Conservation (phyloP, 2,113 vertebrate species). For the Eptesicus fuscus region DNA sequence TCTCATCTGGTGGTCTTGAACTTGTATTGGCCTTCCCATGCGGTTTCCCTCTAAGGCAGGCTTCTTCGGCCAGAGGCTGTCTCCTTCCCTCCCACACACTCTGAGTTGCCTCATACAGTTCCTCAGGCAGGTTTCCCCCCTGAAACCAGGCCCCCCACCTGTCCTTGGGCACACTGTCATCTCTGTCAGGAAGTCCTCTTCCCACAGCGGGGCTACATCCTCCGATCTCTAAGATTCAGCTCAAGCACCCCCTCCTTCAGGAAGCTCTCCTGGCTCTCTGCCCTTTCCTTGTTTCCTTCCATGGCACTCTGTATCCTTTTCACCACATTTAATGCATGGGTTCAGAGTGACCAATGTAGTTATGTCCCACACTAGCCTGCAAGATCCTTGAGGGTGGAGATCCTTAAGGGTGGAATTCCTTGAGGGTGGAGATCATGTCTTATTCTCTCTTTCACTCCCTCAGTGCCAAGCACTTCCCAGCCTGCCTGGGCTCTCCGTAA, state of each 20-base stretch:
- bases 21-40: neutral
- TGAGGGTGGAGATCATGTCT: neutral
- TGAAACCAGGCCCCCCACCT: neutral
- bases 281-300: neutral
- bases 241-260: neutral
- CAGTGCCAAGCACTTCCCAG: neutral
- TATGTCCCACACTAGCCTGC: neutral
- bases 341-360: neutral
- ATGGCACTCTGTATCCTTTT: neutral
- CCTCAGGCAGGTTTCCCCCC: neutral
- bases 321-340: neutral
- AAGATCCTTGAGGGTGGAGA: neutral
- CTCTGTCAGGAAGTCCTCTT: neutral
- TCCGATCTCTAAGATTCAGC: neutral
- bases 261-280: neutral
- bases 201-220: rapidly evolving
- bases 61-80: no score
- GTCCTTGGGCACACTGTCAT: neutral
- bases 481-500: neutral
- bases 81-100: neutral
- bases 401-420: neutral
- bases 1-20: neutral
- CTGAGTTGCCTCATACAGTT: no score
- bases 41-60: neutral
- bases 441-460: neutral